Percentiles rank a stretch among this genome's conserved stretches.
phyloP scores from a whole-genome alignment of 2,113 vertebrate genomes.

The Noctilio leporinus region DNA sequence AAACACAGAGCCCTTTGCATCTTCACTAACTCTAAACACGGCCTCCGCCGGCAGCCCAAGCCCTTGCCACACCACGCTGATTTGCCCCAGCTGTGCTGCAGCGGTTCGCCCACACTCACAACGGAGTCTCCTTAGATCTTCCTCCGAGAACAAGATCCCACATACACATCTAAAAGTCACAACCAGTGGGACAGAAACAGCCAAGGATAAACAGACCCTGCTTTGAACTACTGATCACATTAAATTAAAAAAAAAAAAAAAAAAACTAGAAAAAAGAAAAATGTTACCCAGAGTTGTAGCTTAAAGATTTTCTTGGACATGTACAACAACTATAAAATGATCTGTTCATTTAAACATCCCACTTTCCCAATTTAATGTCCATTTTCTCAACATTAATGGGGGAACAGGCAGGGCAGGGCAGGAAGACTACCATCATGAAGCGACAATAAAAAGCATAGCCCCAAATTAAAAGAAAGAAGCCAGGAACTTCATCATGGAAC shows the following conservation, averaged over 20 bases:
- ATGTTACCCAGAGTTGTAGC: neutral
- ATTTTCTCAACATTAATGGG: neutral
- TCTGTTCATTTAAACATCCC: neutral
- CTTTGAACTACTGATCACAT: conserved; percentile 46
- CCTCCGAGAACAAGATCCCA: conserved; percentile 47
- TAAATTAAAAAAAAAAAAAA: conserved; percentile 1
- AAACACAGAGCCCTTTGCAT: conserved; percentile 13
- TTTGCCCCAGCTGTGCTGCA: conserved; percentile 51
- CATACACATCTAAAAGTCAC: conserved; percentile 42
- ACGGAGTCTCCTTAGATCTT: conserved; percentile 47
- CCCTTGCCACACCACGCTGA: conserved; percentile 38
- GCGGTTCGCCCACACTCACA: neutral
- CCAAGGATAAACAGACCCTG: conserved; percentile 45
- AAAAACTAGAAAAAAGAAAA: neutral
- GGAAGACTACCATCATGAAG: neutral
- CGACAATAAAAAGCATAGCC: neutral
- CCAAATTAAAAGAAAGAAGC: neutral
- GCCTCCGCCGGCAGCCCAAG: conserved; percentile 42
- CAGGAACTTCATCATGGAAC: neutral
- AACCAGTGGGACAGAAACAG: conserved; percentile 20
- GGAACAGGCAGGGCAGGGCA: neutral
- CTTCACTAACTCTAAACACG: conserved; percentile 37
- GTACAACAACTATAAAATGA: neutral
- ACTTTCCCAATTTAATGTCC: neutral
- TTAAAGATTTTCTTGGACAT: neutral